Conservation (phyloP, 2,888 invertebrate genomes). For the Drosophila fulvimacula region DNA sequence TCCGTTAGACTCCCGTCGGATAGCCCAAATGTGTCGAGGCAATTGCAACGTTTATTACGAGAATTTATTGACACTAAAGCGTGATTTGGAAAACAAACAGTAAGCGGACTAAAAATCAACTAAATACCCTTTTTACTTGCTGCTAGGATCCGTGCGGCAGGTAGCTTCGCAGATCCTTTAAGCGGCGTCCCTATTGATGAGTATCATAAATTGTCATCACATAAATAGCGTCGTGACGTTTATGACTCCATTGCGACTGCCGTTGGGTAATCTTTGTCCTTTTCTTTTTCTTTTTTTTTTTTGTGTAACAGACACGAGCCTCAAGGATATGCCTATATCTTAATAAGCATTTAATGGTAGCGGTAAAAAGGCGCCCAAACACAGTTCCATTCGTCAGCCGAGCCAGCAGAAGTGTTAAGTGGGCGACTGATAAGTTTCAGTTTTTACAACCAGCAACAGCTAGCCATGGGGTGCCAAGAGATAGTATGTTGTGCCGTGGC, state of each 20-base stretch:
- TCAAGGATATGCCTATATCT: slow-evolving; percentile 59
- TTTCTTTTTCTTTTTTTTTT: slow-evolving; percentile 12
- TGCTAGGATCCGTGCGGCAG: slow-evolving; percentile 19
- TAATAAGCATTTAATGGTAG: slow-evolving; percentile 80
- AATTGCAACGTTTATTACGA: slow-evolving; percentile 69
- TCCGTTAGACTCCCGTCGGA: slow-evolving; percentile 45
- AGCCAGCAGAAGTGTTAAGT: slow-evolving; percentile 59
- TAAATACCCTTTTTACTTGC: slow-evolving; percentile 14
- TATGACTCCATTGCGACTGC: slow-evolving; percentile 76
- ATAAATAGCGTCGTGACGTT: slow-evolving; percentile 81
- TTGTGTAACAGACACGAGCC: slow-evolving; percentile 36
- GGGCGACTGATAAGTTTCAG: slow-evolving; percentile 28
- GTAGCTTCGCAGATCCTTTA: slow-evolving; percentile 24
- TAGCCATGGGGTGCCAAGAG: slow-evolving; percentile 20
- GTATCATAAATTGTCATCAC: slow-evolving; percentile 82
- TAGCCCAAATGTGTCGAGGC: slow-evolving; percentile 61
- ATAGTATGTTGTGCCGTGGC: background rate
- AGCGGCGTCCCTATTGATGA: slow-evolving; percentile 35
- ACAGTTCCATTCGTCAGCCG: slow-evolving; percentile 20
- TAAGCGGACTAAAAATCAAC: slow-evolving; percentile 2
- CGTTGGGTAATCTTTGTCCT: slow-evolving; percentile 55
- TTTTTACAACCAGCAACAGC: slow-evolving; percentile 14
- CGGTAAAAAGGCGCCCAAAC: slow-evolving; percentile 66
- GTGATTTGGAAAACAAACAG: slow-evolving; percentile 56
- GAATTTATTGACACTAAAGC: slow-evolving; percentile 76